Percentiles rank a stretch among this genome's conserved stretches.
Evolutionary conservation across 2,113 vertebrate genomes (phyloP).

Genomic region (Saguinus imperator): DNA sequence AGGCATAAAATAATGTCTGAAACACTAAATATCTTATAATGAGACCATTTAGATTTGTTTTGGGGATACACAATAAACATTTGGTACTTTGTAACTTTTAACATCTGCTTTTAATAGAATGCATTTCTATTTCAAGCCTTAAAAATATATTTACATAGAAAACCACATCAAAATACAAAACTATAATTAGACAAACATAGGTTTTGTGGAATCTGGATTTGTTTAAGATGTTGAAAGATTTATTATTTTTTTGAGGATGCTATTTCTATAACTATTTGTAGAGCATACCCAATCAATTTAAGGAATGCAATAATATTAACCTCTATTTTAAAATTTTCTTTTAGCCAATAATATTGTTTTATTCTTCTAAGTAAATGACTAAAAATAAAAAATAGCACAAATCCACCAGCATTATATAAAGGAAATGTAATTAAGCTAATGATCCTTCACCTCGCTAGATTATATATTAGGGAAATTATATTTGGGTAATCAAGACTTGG

Average conservation of each 20-base stretch:
- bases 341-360: conserved; percentile 41
- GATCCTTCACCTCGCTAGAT: conserved; percentile 38
- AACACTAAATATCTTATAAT: conserved; percentile 53
- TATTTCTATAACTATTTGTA: conserved; percentile 72
- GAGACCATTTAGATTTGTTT: conserved; percentile 68
- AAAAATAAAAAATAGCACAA: neutral
- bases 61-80: conserved; percentile 58
- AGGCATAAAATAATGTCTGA: conserved; percentile 56
- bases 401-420: neutral
- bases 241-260: conserved; percentile 70
- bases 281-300: conserved; percentile 62
- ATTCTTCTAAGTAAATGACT: conserved; percentile 38
- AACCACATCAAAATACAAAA: conserved; percentile 60
- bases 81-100: conserved; percentile 69
- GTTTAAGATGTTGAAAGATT: conserved; percentile 74
- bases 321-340: conserved; percentile 41
- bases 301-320: conserved; percentile 50
- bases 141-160: conserved; percentile 78
- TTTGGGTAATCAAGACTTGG: conserved; percentile 26
- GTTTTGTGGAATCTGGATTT: conserved; percentile 75
- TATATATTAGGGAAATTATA: conserved; percentile 1
- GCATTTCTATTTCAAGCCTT: conserved; percentile 67
- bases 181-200: conserved; percentile 76
- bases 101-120: conserved; percentile 77
- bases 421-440: conserved; percentile 54